These are phyloP conservation scores for Neoitamus cyanurus DNA, from an alignment of 2,888 invertebrate genomes.

Conservation along the genomic window DNA sequence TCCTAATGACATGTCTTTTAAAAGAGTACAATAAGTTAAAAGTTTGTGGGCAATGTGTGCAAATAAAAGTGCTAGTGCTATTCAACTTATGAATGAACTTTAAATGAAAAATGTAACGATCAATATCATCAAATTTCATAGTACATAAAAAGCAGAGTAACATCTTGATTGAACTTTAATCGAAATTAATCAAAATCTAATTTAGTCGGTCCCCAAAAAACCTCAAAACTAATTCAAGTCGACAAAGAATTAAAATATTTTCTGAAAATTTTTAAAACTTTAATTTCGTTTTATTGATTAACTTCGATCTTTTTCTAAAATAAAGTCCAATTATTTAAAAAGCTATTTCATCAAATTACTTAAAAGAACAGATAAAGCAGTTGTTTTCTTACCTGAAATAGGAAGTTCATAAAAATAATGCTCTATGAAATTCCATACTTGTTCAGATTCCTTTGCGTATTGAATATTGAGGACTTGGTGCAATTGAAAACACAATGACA, in stretches of 20 bases:
- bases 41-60: neutral
- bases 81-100: constrained; percentile 4
- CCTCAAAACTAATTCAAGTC: too few species aligned
- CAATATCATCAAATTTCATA: neutral
- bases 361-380: neutral
- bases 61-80: neutral
- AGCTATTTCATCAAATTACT: neutral
- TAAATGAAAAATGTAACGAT: constrained; percentile 1
- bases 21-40: constrained; percentile 29
- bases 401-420: constrained; percentile 20
- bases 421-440: neutral
- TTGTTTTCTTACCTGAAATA: neutral
- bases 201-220: too few species aligned
- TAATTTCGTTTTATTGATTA: neutral
- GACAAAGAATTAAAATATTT: too few species aligned
- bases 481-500: neutral
- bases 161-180: neutral
- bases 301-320: neutral
- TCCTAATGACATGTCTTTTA: neutral
- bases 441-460: neutral
- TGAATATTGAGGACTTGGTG: neutral
- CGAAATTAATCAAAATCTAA: neutral
- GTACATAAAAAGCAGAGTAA: constrained; percentile 9
- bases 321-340: too few species aligned
- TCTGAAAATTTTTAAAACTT: neutral